A percentile compares a stretch with the other conserved stretches of the same genome.
Conservation (phyloP, 2,797 vertebrate species). For the Rhyacichthys aspro region DNA sequence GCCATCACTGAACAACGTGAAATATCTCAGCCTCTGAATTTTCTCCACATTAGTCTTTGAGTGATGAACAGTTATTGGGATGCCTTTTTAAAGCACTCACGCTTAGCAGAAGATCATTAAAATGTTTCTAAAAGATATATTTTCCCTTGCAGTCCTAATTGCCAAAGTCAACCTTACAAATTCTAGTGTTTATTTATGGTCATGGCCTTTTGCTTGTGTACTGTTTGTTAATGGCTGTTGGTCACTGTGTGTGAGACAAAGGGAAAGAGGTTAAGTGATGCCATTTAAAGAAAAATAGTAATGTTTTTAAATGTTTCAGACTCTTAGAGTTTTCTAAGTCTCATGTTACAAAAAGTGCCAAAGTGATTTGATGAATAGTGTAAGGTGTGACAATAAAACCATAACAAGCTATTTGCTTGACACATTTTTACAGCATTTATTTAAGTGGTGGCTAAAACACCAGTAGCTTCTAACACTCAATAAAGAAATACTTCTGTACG, state of each 20-base stretch:
- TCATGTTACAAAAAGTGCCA: not conserved
- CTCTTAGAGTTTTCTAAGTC: too few species aligned
- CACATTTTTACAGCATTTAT: constrained; percentile 71
- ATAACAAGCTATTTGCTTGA: constrained; percentile 74
- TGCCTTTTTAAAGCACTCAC: constrained; percentile 76
- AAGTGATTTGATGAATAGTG: constrained; percentile 42
- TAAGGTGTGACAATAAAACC: constrained; percentile 66
- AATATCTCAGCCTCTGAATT: constrained; percentile 81
- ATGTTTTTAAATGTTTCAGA: too few species aligned
- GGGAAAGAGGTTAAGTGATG: not conserved
- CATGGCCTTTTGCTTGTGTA: constrained; percentile 66
- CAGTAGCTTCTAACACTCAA: constrained; percentile 74
- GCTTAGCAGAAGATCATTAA: constrained; percentile 90
- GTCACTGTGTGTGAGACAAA: constrained; percentile 24
- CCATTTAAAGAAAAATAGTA: not conserved
- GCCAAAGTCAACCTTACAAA: constrained; percentile 82
- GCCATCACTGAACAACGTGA: constrained; percentile 83
- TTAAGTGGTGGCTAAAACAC: constrained; percentile 72
- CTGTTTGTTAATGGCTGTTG: constrained; percentile 51
- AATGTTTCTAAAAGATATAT: constrained; percentile 90
- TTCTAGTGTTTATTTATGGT: constrained; percentile 76
- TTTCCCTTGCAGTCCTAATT: constrained; percentile 83
- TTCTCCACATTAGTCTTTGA: constrained; percentile 73
- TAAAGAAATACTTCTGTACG: constrained; percentile 66
- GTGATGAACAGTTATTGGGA: constrained; percentile 81